Percentiles rank a stretch among this genome's conserved stretches.
Evolutionary conservation across 2,113 vertebrate species (phyloP).

Genomic region (Tretioscincus oriximinensis): DNA sequence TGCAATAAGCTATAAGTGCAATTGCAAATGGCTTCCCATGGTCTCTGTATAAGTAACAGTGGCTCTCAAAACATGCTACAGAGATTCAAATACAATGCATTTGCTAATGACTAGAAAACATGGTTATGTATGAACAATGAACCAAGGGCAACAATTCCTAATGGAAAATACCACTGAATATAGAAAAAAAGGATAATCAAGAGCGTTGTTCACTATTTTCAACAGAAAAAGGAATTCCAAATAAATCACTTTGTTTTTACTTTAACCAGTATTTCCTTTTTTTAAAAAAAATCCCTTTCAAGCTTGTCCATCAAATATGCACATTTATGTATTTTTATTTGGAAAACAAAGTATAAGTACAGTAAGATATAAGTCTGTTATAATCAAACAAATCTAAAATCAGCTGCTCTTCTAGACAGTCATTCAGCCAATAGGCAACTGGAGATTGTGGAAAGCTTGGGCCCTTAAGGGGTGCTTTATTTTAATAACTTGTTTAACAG

Average conservation of each 20-base stretch:
- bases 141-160: too few species aligned
- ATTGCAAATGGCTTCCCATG: too few species aligned
- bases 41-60: too few species aligned
- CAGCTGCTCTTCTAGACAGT: not conserved
- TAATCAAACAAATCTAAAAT: not conserved
- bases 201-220: not conserved
- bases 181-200: not conserved
- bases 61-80: too few species aligned
- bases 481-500: not conserved
- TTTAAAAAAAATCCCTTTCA: not conserved
- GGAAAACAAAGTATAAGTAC: not conserved
- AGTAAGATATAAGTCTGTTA: not conserved
- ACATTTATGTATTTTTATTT: not conserved
- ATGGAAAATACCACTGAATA: not conserved
- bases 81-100: too few species aligned
- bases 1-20: too few species aligned
- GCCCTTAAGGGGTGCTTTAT: not conserved
- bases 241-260: not conserved
- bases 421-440: too few species aligned
- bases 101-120: too few species aligned
- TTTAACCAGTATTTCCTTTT: not conserved
- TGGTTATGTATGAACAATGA: too few species aligned
- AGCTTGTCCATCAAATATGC: not conserved
- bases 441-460: too few species aligned
- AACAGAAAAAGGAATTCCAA: not conserved